Conservation (phyloP, 2,888 invertebrate species). For the Enoplolaimus lenunculus region DNA sequence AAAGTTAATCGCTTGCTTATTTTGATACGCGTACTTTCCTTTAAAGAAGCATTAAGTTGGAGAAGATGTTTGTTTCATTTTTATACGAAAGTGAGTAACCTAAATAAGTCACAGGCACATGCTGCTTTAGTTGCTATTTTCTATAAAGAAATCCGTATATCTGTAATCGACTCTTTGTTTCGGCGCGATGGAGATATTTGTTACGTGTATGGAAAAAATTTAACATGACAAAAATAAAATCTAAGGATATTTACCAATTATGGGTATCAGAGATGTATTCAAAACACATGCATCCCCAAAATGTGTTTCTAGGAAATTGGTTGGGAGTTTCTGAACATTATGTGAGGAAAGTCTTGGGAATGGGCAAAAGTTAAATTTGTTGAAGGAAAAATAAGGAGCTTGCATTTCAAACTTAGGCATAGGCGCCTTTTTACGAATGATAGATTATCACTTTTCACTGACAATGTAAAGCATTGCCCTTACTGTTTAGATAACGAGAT, state of each 20-base stretch:
- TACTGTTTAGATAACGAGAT: not conserved
- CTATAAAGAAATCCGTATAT: not conserved
- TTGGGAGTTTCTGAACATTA: not conserved
- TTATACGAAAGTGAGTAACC: not conserved
- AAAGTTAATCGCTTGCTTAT: not conserved
- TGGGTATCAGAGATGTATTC: not conserved
- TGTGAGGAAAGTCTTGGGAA: not conserved
- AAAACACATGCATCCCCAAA: not conserved
- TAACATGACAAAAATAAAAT: not conserved
- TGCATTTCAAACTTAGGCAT: not conserved
- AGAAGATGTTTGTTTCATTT: not conserved
- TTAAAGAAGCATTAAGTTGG: not conserved
- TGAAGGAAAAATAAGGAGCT: not conserved
- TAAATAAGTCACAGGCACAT: not conserved
- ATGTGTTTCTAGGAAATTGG: not conserved
- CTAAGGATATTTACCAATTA: not conserved
- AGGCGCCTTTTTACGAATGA: not conserved
- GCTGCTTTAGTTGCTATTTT: not conserved
- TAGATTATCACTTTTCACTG: not conserved
- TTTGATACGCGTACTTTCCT: not conserved
- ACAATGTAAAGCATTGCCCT: not conserved
- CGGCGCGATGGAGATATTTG: not conserved
- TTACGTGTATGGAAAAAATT: not conserved
- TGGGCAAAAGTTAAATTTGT: not conserved
- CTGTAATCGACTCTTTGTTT: not conserved